Conservation (phyloP, 1,140 invertebrate genomes). For the Atta cephalotes region DNA sequence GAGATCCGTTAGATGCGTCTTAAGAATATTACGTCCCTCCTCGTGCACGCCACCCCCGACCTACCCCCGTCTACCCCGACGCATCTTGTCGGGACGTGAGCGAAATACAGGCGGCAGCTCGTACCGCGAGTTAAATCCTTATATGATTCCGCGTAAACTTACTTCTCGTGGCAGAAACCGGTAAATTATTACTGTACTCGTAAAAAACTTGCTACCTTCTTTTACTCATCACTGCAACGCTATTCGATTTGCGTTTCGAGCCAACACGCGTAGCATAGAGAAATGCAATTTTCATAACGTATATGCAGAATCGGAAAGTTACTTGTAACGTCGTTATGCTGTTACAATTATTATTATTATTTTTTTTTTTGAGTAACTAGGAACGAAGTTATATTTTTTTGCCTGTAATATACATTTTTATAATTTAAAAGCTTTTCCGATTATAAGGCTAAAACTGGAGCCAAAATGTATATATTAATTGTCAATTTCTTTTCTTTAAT, state of each 20-base stretch:
- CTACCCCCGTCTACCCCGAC: neutral
- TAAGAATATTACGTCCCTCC: constrained; percentile 49
- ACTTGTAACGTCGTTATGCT: too few relatives aligned
- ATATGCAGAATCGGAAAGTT: too few relatives aligned
- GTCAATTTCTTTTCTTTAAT: too few relatives aligned
- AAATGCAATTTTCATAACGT: neutral
- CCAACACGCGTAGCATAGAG: neutral
- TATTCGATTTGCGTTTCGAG: neutral
- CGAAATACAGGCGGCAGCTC: constrained; percentile 42
- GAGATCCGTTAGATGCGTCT: constrained; percentile 33
- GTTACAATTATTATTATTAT: too few relatives aligned
- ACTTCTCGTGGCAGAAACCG: neutral
- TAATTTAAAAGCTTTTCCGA: too few relatives aligned
- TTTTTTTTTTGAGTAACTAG: too few relatives aligned
- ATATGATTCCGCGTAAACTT: constrained; percentile 31
- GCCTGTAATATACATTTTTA: too few relatives aligned
- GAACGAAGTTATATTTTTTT: too few relatives aligned
- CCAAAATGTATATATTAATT: too few relatives aligned
- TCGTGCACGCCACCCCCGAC: neutral
- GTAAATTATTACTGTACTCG: constrained; percentile 33
- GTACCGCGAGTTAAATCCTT: constrained; percentile 44
- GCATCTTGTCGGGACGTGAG: constrained; percentile 37
- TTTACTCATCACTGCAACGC: too few relatives aligned
- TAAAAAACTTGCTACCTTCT: neutral
- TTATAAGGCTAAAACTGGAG: too few relatives aligned